phyloP scores from a whole-genome alignment of 2,113 vertebrate genomes.

The Chiloscyllium plagiosum region DNA sequence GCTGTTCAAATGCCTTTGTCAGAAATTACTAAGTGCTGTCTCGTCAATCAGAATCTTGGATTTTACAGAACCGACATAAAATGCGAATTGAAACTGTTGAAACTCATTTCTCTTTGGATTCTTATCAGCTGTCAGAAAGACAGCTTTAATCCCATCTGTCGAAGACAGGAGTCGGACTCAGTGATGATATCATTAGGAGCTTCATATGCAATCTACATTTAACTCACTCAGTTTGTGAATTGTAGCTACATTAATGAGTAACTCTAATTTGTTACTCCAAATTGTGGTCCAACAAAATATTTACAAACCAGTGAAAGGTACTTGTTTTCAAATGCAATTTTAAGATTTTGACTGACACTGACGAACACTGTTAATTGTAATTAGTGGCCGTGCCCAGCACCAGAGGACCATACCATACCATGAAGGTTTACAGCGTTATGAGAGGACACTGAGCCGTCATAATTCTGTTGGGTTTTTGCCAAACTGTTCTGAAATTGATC shows the following conservation, averaged over 20 bases:
- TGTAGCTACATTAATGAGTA: not conserved
- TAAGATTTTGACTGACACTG: not conserved
- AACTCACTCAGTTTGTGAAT: not conserved
- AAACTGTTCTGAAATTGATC: not conserved
- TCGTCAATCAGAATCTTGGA: not conserved
- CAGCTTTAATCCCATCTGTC: not conserved
- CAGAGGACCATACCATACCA: not conserved
- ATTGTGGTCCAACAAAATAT: not conserved
- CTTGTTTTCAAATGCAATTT: not conserved
- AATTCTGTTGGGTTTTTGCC: not conserved
- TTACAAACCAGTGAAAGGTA: not conserved
- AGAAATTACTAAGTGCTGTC: not conserved
- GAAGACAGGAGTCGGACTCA: not conserved
- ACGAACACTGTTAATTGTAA: not conserved
- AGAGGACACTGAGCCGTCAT: not conserved
- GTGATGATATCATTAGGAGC: not conserved
- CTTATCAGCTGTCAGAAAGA: not conserved
- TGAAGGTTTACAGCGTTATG: no score
- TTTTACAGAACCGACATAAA: not conserved
- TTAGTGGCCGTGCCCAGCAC: not conserved
- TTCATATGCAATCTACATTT: not conserved
- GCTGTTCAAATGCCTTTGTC: constrained; percentile 13
- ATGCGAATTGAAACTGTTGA: not conserved
- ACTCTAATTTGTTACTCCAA: not conserved
- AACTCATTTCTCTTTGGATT: not conserved